Evolutionary conservation across 2,888 invertebrate species (phyloP).

Genomic region (Mylabris sibirica): DNA sequence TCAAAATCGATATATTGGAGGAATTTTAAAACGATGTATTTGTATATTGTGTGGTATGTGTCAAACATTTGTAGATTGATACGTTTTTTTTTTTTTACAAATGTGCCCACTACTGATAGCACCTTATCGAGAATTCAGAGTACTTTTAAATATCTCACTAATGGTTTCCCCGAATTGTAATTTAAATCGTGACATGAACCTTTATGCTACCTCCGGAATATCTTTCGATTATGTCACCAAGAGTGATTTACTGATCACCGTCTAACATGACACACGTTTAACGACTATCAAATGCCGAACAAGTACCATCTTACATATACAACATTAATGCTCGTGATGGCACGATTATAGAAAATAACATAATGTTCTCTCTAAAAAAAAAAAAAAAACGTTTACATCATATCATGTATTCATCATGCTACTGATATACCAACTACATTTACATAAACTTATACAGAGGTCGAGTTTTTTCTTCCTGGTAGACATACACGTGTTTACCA

Average conservation of each 20-base stretch:
- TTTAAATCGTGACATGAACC: constrained; percentile 46
- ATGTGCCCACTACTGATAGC: constrained; percentile 27
- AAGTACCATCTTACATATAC: constrained; percentile 29
- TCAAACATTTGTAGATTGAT: constrained; percentile 20
- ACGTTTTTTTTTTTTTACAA: constrained; percentile 26
- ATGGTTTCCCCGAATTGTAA: constrained; percentile 43
- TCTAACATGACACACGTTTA: constrained; percentile 34
- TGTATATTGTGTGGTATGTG: background rate
- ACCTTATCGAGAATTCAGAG: constrained; percentile 35
- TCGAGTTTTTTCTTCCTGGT: background rate
- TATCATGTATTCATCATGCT: background rate
- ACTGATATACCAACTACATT: background rate
- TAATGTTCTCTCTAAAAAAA: background rate
- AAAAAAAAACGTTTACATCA: background rate
- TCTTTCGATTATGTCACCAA: constrained; percentile 46
- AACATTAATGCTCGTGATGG: constrained; percentile 27
- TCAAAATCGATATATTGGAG: background rate
- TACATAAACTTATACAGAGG: background rate
- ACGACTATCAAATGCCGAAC: constrained; percentile 33
- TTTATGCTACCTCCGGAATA: constrained; percentile 44
- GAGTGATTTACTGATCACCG: constrained; percentile 44
- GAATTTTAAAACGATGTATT: background rate
- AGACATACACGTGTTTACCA: background rate
- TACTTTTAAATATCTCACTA: constrained; percentile 38
- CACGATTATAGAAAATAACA: constrained; percentile 26